Evolutionary conservation across 2,888 invertebrate genomes (phyloP), one percentile per base, ranked within the genome.

Genomic region (Melipona bicolor): DNA sequence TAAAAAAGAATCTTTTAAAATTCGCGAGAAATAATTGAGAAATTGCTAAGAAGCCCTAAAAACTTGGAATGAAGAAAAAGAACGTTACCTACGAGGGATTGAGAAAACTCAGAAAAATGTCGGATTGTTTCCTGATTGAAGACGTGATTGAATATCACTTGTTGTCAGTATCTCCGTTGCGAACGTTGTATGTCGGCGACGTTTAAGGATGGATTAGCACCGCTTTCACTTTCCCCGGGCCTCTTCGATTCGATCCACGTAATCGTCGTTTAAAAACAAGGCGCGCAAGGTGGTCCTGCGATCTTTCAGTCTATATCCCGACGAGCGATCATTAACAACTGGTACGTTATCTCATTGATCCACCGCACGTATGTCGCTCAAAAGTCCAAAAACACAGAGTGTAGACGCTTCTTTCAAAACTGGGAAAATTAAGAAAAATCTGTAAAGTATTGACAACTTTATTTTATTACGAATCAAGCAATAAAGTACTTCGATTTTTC

Each of bases 231-330:
- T 75, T 76, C 69, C 32, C n/a, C 62, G 50, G 69, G 61, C 52
- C 76, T 49, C 49, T 52, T 59, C 54, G 50, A 71, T 52, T 36
- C 77, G 62, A 64, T 65, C 50, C 81, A 27, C 49, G 81, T 71
- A 80, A 81, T 59, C 74, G 65, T 49, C 70, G 74, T 59, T 81
- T 65, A 59, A 75, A 70, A 75, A 74, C 65, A 75, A 81, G 67
- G 32, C 71, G 65, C 32, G 86, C 77, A 65, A 87, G 76, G 77
- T 59, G 87, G 72, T 75, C 74, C 27, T 56, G 32, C 78, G 83
- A 82, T 78, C 78, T 86, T 86, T 61, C 77, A 67, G 69, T 65
- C 73, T 69, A 72, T 32, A 43, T 52, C 70, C 24, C 15, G n/a
- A 13, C 24, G 59, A 82, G 73, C 77, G 69, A 19, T 64, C 69